Conservation (phyloP, 2,113 vertebrate genomes). For the Patagioenas fasciata region DNA sequence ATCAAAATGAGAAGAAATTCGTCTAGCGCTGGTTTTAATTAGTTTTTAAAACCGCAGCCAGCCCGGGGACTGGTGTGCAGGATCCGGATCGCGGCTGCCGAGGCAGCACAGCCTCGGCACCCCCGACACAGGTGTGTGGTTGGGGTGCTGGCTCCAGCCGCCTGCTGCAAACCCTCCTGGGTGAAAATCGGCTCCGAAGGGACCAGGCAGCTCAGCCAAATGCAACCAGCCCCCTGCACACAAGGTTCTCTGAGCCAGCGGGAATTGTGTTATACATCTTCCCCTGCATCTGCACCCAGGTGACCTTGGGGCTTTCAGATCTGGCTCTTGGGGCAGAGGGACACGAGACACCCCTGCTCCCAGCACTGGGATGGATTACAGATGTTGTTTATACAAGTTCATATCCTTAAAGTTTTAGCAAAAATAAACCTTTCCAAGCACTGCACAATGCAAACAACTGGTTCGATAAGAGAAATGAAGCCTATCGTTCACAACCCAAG, state of each 20-base stretch:
- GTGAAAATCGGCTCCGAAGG: background rate
- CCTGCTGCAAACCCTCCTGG: background rate
- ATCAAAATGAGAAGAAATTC: background rate
- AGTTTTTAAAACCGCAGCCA: background rate
- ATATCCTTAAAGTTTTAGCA: background rate
- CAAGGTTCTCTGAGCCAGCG: background rate
- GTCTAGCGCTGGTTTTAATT: background rate
- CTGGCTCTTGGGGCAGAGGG: background rate
- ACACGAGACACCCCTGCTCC: background rate
- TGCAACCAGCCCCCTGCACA: background rate
- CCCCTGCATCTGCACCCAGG: background rate
- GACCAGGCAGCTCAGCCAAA: background rate
- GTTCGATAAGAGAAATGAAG: background rate
- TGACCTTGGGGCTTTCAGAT: background rate
- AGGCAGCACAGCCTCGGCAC: background rate
- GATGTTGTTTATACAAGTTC: background rate
- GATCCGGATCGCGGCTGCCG: rapidly evolving
- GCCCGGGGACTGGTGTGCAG: background rate
- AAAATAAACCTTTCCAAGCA: background rate
- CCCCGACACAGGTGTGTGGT: rapidly evolving
- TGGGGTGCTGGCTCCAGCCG: background rate
- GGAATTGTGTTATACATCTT: background rate
- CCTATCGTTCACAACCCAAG: background rate
- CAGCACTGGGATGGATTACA: background rate
- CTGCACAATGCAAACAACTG: background rate